Evolutionary conservation across 2,888 invertebrate species (phyloP).

Genomic region (Aquatica leii): DNA sequence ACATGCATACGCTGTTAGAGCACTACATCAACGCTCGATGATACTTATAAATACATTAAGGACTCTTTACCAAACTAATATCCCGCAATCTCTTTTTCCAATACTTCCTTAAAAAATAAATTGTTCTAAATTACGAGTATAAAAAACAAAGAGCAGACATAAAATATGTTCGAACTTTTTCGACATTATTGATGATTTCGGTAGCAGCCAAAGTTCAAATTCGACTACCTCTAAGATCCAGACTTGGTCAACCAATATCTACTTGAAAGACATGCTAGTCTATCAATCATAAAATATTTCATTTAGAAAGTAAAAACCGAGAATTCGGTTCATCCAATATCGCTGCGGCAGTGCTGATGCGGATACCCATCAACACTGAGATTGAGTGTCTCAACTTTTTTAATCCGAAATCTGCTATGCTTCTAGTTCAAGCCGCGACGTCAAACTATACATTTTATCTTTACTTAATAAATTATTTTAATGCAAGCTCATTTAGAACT

Average conservation of each 20-base stretch:
- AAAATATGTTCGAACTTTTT: slow-evolving; percentile 22
- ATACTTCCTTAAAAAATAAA: slow-evolving; percentile 28
- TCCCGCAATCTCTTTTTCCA: slow-evolving; percentile 21
- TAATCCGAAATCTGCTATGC: slow-evolving; percentile 40
- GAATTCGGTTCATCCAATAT: slow-evolving; percentile 43
- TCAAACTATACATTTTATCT: slow-evolving; percentile 43
- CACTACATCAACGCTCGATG: slow-evolving; percentile 28
- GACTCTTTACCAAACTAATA: slow-evolving; percentile 26
- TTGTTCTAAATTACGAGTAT: slow-evolving; percentile 25
- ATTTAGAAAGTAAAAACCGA: slow-evolving; percentile 48
- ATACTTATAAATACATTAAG: slow-evolving; percentile 40
- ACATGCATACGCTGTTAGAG: slow-evolving; percentile 31
- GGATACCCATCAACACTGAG: slow-evolving; percentile 40
- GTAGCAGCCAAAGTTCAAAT: slow-evolving; percentile 13
- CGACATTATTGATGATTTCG: slow-evolving; percentile 18
- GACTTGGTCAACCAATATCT: slow-evolving; percentile 41
- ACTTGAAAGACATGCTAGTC: slow-evolving; percentile 41
- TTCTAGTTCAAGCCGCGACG: slow-evolving; percentile 30
- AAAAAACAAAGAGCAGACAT: slow-evolving; percentile 25
- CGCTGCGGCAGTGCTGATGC: slow-evolving; percentile 45
- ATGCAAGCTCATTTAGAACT: slow-evolving; percentile 38
- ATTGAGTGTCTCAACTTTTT: slow-evolving; percentile 47
- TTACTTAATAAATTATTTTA: slow-evolving; percentile 43
- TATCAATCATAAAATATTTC: slow-evolving; percentile 54
- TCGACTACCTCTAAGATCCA: not conserved